Base-by-base conservation (phyloP, 1,140 invertebrate genomes). In the Euwallacea similis region DNA sequence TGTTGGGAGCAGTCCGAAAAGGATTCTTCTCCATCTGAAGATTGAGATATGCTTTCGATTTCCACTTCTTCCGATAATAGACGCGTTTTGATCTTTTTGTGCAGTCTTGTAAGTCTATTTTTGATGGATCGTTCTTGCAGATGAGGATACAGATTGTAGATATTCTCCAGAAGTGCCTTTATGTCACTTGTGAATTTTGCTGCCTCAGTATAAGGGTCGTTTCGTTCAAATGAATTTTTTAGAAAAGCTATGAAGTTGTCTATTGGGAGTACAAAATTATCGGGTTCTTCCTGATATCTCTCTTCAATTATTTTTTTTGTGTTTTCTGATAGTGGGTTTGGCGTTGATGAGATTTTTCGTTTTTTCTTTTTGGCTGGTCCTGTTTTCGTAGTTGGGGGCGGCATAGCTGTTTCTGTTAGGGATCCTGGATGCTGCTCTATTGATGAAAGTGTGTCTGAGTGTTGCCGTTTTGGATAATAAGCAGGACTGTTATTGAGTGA, bases 241-340 rank as follows among this genome's bases (percentile, higher is more conserved):
- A 50, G 13, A 13, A 50, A 50, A 13, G 46, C 46, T 2, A 50
- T 11, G 1, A 50, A 50, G 46, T 50, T 50, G 6, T 50, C 46
- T 50, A 50, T 50, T 50, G 46, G 13, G 1, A 50, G 13, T 10
- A 50, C 13, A 13, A 50, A 50, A 13, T 13, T 50, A 13, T 10
- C 46, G 13, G 46, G 2, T 10, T 50, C 46, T 10, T 10, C 46
- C 46, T 50, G 46, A 50, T 50, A 50, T 50, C 46, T 50, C 6
- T 50, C 46, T 13, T 50, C 46, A 13, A 50, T 50, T 50, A 6
- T 50, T 50, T 50, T 50, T 50, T 50, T 50, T 50, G 46, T 50
- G 9, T 50, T 50, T 50, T 50, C 9, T 13, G 46, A 2, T 50
- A 50, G 9, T 50, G 46, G 6, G 9, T 50, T 6, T 50, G 46